Conservation (phyloP, 2,888 invertebrate genomes). For the Synanthedon myopaeformis region DNA sequence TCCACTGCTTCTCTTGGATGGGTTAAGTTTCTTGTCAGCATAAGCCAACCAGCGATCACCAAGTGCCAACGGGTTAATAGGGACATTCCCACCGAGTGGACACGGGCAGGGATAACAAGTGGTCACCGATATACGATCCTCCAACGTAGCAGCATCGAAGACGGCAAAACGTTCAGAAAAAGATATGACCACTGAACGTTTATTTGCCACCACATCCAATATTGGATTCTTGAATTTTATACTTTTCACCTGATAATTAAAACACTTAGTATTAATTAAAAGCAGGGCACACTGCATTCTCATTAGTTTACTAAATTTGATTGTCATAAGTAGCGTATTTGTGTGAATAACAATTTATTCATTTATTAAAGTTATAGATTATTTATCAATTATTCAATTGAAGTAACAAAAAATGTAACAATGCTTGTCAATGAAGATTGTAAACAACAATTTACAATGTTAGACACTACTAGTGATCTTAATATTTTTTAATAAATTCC, state of each 20-base stretch:
- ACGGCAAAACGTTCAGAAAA: conserved; percentile 92
- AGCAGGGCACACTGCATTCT: too few species aligned
- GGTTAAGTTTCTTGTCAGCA: conserved; percentile 87
- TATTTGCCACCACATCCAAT: conserved; percentile 89
- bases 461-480: too few species aligned
- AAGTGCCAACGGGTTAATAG: conserved; percentile 84
- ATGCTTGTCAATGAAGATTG: too few species aligned
- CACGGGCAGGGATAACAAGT: conserved; percentile 92
- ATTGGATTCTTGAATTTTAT: conserved; percentile 94
- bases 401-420: too few species aligned
- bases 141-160: conserved; percentile 89
- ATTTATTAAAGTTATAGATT: too few species aligned
- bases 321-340: too few species aligned
- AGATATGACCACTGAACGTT: conserved; percentile 86
- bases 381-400: too few species aligned
- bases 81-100: conserved; percentile 61
- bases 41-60: conserved; percentile 88
- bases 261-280: too few species aligned
- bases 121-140: conserved; percentile 87
- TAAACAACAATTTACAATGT: too few species aligned
- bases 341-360: too few species aligned
- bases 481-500: too few species aligned
- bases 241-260: conserved; percentile 76
- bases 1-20: conserved; percentile 83
- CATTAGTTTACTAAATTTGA: too few species aligned